Percentiles rank a stretch among this genome's conserved stretches.
These are phyloP conservation scores for Zeugodacus cucurbitae DNA, from an alignment of 1,140 invertebrate species.

Conservation along the genomic window DNA sequence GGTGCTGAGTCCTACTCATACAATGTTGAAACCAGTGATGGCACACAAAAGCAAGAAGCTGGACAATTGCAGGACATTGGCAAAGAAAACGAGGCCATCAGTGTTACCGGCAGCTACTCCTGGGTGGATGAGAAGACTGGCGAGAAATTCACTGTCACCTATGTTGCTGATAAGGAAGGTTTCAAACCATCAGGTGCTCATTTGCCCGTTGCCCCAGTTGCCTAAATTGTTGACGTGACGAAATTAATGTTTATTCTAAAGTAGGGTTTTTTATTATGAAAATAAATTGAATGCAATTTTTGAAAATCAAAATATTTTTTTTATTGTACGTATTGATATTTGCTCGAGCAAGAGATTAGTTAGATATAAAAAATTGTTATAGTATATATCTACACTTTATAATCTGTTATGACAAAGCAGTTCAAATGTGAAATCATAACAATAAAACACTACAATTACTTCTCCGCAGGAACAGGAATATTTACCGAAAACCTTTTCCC, in stretches of 20 bases:
- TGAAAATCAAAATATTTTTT: background rate
- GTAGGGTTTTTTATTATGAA: background rate
- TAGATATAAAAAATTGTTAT: no score
- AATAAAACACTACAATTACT: no score
- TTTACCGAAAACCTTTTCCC: no score
- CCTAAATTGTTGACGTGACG: background rate
- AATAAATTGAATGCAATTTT: constrained; percentile 20
- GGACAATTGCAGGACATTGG: constrained; percentile 74
- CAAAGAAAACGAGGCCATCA: constrained; percentile 70
- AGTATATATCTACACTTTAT: no score
- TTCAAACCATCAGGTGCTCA: constrained; percentile 76
- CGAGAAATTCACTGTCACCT: constrained; percentile 70
- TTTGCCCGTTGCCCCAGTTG: constrained; percentile 65
- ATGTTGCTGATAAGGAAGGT: constrained; percentile 77
- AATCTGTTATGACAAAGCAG: no score
- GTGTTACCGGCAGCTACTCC: constrained; percentile 71
- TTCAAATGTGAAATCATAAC: no score
- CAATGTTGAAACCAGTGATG: constrained; percentile 72
- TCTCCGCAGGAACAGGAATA: no score
- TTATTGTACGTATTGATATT: no score
- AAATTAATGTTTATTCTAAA: background rate
- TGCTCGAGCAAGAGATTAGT: no score
- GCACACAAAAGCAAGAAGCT: constrained; percentile 71
- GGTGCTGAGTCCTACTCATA: constrained; percentile 41
- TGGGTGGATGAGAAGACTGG: constrained; percentile 76